Base-by-base conservation (phyloP, 2,888 invertebrate genomes). In the Pristionchus arcanus region DNA sequence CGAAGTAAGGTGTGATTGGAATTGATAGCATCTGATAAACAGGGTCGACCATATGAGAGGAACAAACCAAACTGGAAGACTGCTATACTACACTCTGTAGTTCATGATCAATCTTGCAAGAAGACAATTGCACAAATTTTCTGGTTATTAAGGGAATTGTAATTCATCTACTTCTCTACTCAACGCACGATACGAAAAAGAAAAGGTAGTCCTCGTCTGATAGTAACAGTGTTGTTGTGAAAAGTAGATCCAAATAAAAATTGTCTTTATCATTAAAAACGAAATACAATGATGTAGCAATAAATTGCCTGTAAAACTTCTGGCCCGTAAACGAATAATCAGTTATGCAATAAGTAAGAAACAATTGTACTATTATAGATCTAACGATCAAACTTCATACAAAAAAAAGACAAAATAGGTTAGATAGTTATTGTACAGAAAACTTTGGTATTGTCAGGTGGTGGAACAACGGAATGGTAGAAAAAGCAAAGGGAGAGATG, bases 41-140 rank as follows among this genome's bases (percentile, higher is more conserved):
- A 71, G 11, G 31, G 31, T 31, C 3, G 71, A 9, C 34, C 31
- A 66, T 66, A 66, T 66, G 66, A 28, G 28, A 71, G 71, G 49
- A 7, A 49, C 81, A 81, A n/a, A 15, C 25, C 81, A 84, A 84
- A 55, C 25, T 3, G 42, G 3, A 25, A 84, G 31, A 1, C 53
- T 53, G 34, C 55, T 84, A 53, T 42, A 53, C 84, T 84, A 55
- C 55, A 84, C 53, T n/a, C 13, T 28, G 28, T 84, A 84, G 84
- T 55, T 55, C 0, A 84, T 37, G 25, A 83, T 31, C 31, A 9
- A 49, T 3, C 5, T 37, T 34, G 37, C 16, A 7, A 77, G 19
- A 71, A 16, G 31, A 49, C 81, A 81, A 1, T 81, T 19, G 3
- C n/a, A 81, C 49, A 81, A 31, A 21, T 34, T 71, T 19, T 15